Conservation (phyloP, 2,888 invertebrate genomes). For the Cheilosia vulpina region DNA sequence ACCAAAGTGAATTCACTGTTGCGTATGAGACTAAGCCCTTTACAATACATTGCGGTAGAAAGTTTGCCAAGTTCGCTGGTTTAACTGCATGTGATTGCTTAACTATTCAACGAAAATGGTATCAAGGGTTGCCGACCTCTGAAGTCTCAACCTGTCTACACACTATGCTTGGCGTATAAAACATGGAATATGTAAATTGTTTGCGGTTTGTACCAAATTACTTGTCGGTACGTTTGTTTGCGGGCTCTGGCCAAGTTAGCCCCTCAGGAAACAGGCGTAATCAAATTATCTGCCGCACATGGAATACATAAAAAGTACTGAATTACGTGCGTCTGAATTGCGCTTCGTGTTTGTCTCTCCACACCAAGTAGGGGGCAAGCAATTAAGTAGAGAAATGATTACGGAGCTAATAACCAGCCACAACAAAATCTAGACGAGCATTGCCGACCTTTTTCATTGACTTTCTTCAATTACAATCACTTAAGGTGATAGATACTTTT, state of each 20-base stretch:
- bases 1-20: no score
- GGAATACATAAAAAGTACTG: conserved; percentile 46
- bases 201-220: neutral
- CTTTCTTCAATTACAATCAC: conserved; percentile 58
- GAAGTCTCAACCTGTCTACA: no score
- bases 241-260: neutral
- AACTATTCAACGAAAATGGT: no score
- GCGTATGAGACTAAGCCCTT: no score
- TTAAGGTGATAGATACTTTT: conserved; percentile 12
- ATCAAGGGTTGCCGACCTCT: no score
- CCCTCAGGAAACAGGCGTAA: conserved; percentile 30
- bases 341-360: conserved; percentile 6
- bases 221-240: neutral
- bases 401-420: conserved; percentile 30
- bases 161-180: no score
- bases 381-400: conserved; percentile 36
- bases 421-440: neutral
- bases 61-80: no score
- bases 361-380: conserved; percentile 4
- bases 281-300: conserved; percentile 65
- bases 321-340: conserved; percentile 53
- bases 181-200: neutral
- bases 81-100: no score
- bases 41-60: no score
- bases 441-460: conserved; percentile 51